Evolutionary conservation across 2,888 invertebrate genomes (phyloP), one percentile per base, ranked within the genome.

Genomic region (Tholera decimalis): DNA sequence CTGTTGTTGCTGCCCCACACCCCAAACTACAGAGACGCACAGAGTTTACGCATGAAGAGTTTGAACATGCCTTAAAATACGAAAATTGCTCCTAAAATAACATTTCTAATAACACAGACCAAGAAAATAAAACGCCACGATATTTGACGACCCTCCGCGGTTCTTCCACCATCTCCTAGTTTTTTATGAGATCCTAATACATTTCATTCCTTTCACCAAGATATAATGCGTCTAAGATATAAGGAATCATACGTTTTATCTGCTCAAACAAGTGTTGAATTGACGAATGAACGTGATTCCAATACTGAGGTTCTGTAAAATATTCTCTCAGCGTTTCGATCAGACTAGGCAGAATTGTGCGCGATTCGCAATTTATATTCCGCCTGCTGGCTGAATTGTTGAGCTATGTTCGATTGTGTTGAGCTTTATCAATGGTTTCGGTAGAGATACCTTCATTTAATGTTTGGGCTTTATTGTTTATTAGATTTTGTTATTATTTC

Each of bases 241-340:
- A 79, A 62, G 59, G 62, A 76, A 78, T 83, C 73, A 80, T 78
- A 79, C 74, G 47, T 73, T 76, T 80, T 76, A 79, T 74, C 71
- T 56, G 74, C 64, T 82, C 70, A 71, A 77, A 83, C 74, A 80
- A 79, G 80, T 83, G 83, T 83, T 77, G 82, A 83, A 80, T 82
- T 83, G 83, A 74, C 61, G 67, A 64, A 73, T 49, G 66, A 56
- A 83, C 82, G 82, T 82, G 82, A 67, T 49, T 1, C 22, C 43
- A 61, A 73, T 80, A 49, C 24, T 43, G 67, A 71, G 46, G 26
- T 7, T 41, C 43, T 39, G 68, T 64, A 58, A 69, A 76, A 58
- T 79, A 79, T 77, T 79, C 76, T 57, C 51, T 1, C 30, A 53
- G 68, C 76, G 64, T 79, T 61, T 69, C 70, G 79, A 77, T 75